Evolutionary conservation across 2,888 invertebrate species (phyloP), one percentile per base, ranked within the genome.

Genomic region (Acronicta leporina): DNA sequence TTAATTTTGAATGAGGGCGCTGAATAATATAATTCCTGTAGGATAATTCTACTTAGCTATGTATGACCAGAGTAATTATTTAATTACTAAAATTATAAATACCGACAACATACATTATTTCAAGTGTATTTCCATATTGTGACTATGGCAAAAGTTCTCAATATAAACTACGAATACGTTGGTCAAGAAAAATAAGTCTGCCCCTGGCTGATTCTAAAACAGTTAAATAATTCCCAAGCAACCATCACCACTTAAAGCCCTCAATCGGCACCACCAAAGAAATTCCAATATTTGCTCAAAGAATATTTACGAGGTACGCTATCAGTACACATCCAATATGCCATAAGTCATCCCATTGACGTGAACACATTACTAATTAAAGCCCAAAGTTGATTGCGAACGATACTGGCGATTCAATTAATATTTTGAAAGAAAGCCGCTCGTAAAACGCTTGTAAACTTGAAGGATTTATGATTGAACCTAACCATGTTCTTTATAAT

Each of bases 321-420:
- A 70, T 70, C 64, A 56, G 73, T 69, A 69, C 71, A 65, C 65
- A 79, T 82, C 83, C 87, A 88, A 90, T 90, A 88, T 75, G 83
- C 88, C 70, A 88, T 90, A 89, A 90, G 85, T 91, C 91, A 90
- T 87, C 56, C 55, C 68, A n/a, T 73, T 76, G 87, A 84, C 83
- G 73, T 64, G 62, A 64, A 84, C 87, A 87, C 80, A 87, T 88
- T 83, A 87, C 87, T 89, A 87, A 90, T 89, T 89, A 87, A 88
- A 86, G 69, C 68, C 81, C 75, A 80, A 81, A 85, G 80, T 84
- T 83, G 85, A 87, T 86, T 83, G 84, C 83, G 71, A 81, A 72
- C 74, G 75, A 80, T 80, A 83, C 79, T 72, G 79, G 77, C 75
- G 73, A 72, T 86, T 87, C 84, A 86, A 89, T 90, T 89, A 87